A percentile compares a stretch with the other conserved stretches of the same genome.
Evolutionary conservation across 92 coral and sea anemone species (phyloP).

Genomic region (Plumapathes pennacea): DNA sequence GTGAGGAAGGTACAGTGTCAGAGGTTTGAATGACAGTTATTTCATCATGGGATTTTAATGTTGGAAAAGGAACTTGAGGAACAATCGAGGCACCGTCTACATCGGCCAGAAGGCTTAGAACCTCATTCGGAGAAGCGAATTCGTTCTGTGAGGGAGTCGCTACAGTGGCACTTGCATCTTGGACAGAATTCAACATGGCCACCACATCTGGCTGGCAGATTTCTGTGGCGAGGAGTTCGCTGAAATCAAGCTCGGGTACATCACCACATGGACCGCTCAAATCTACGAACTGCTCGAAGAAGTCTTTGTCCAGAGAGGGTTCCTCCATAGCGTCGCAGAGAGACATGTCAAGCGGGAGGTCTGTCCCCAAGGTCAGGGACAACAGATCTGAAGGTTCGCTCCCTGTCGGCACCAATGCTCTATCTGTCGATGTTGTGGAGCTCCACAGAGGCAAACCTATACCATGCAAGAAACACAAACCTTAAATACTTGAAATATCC

Average conservation of each 20-base stretch:
- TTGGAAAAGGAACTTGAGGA: too few relatives aligned
- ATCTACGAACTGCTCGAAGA: constrained; percentile 78
- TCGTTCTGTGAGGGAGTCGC: constrained; percentile 32
- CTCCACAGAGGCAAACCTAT: too few relatives aligned
- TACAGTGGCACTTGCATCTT: background rate
- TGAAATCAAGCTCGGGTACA: constrained; percentile 23
- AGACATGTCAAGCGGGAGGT: constrained; percentile 12
- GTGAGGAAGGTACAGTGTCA: constrained; percentile 17
- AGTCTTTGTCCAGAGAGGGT: constrained; percentile 56
- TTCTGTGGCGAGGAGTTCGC: constrained; percentile 22
- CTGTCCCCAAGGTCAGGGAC: constrained; percentile 3
- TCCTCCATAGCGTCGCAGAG: constrained; percentile 14
- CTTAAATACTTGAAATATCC: too few relatives aligned
- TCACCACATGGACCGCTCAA: constrained; percentile 61
- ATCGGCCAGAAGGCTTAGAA: background rate
- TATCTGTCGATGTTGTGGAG: too few relatives aligned
- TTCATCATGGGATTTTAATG: constrained; percentile 16
- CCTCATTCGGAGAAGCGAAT: constrained; percentile 1
- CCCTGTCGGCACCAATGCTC: too few relatives aligned
- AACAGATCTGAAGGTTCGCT: background rate
- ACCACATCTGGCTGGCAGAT: constrained; percentile 40
- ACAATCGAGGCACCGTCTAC: background rate
- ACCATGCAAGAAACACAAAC: too few relatives aligned
- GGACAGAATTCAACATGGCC: constrained; percentile 3
- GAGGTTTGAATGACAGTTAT: constrained; percentile 51